phyloP scores from a whole-genome alignment of 2,797 vertebrate genomes.

The Ceyx erithaca region DNA sequence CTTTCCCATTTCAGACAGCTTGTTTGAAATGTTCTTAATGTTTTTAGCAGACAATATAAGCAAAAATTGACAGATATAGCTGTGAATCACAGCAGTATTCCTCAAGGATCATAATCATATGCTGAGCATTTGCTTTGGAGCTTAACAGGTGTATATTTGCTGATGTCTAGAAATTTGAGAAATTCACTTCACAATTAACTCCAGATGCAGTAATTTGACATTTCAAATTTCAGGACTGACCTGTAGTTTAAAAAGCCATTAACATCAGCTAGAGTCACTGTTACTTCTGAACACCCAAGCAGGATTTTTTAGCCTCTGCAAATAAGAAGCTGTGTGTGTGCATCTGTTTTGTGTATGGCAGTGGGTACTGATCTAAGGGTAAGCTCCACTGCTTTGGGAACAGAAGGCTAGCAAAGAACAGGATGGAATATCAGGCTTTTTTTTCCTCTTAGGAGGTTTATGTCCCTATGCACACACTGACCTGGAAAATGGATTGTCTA shows the following conservation, averaged over 20 bases:
- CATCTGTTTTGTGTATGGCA: neutral
- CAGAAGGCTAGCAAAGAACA: neutral
- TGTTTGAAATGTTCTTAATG: constrained; percentile 15
- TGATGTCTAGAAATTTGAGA: neutral
- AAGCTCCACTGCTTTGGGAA: neutral
- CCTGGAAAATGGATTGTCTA: neutral
- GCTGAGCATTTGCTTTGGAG: neutral
- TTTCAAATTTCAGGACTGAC: neutral
- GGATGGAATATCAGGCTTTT: neutral
- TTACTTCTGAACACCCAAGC: neutral
- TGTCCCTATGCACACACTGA: neutral
- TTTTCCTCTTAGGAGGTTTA: neutral
- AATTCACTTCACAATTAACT: neutral
- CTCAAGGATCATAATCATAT: neutral
- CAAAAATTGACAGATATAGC: neutral
- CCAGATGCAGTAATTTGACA: neutral
- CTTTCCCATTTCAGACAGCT: neutral
- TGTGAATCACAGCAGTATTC: constrained; percentile 28
- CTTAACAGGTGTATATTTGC: constrained; percentile 7
- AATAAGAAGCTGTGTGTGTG: neutral
- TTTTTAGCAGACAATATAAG: constrained; percentile 18
- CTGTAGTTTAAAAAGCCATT: neutral
- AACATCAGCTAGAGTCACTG: neutral
- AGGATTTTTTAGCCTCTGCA: neutral
- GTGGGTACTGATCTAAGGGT: neutral